Percentiles rank a stretch among this genome's conserved stretches.
Conservation (phyloP, 2,888 invertebrate species). For the Ceratothoa steindachneri region DNA sequence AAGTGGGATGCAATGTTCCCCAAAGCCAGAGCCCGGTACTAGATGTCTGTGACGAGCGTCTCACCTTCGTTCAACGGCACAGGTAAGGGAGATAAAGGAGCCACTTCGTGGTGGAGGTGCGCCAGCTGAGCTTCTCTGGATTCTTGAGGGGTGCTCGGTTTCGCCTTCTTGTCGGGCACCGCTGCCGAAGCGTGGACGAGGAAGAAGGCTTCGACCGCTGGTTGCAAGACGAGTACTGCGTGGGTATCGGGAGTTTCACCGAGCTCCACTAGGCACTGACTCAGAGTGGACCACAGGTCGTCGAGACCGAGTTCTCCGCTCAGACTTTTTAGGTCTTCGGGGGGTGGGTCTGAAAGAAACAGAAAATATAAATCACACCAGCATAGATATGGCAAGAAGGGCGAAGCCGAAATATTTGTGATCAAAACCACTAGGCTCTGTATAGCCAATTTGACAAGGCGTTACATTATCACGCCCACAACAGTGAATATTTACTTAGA, state of each 20-base stretch:
- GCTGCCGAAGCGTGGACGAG: constrained; percentile 62
- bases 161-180: constrained; percentile 48
- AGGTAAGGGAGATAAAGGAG: constrained; percentile 50
- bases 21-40: too few relatives aligned
- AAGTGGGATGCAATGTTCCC: too few relatives aligned
- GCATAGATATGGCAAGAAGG: background rate
- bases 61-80: constrained; percentile 38
- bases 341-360: too few relatives aligned
- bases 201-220: constrained; percentile 87
- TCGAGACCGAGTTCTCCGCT: constrained; percentile 69
- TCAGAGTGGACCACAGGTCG: constrained; percentile 71
- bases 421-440: too few relatives aligned
- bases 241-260: constrained; percentile 81
- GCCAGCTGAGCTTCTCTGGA: constrained; percentile 56
- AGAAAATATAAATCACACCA: background rate
- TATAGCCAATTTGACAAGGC: too few relatives aligned
- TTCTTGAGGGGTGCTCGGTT: constrained; percentile 49
- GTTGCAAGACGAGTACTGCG: constrained; percentile 74
- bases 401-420: background rate
- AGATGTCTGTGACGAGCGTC: too few relatives aligned
- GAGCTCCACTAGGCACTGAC: constrained; percentile 70
- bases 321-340: constrained; percentile 28
- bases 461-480: too few relatives aligned
- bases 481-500: too few relatives aligned
- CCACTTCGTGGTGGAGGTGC: constrained; percentile 53